Evolutionary conservation across 2,888 invertebrate species (phyloP).

Genomic region (Lymantria dispar): DNA sequence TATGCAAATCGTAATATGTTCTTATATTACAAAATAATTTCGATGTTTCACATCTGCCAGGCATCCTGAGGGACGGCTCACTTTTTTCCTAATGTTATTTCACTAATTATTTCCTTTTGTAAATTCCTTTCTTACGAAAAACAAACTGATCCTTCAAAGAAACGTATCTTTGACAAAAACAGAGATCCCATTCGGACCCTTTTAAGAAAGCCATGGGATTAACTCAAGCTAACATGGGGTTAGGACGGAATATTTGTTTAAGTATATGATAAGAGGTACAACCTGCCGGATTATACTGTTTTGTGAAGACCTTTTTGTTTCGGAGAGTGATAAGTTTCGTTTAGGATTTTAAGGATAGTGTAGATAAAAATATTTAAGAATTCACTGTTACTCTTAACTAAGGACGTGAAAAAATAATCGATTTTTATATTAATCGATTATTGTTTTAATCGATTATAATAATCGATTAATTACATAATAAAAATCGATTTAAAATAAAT

Average conservation of each 20-base stretch:
- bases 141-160: background rate
- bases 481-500: too few relatives aligned
- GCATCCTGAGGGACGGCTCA: too few relatives aligned
- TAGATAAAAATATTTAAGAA: too few relatives aligned
- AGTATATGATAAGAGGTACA: slow-evolving; percentile 40
- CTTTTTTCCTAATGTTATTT: too few relatives aligned
- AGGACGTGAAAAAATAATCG: too few relatives aligned
- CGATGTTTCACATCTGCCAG: too few relatives aligned
- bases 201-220: slow-evolving; percentile 24
- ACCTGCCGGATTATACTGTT: slow-evolving; percentile 38
- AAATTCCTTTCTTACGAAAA: background rate
- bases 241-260: slow-evolving; percentile 41
- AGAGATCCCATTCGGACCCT: slow-evolving; percentile 13
- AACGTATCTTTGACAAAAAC: slow-evolving; percentile 11
- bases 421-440: too few relatives aligned
- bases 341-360: background rate
- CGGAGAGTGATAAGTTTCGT: slow-evolving; percentile 9
- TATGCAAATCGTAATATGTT: too few relatives aligned
- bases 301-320: slow-evolving; percentile 13
- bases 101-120: background rate
- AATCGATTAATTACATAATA: too few relatives aligned
- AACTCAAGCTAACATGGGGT: slow-evolving; percentile 16
- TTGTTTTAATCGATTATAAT: too few relatives aligned
- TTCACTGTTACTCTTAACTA: too few relatives aligned
- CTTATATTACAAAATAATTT: too few relatives aligned